Conservation (phyloP, 2,888 invertebrate genomes). For the Cyaniris semiargus region DNA sequence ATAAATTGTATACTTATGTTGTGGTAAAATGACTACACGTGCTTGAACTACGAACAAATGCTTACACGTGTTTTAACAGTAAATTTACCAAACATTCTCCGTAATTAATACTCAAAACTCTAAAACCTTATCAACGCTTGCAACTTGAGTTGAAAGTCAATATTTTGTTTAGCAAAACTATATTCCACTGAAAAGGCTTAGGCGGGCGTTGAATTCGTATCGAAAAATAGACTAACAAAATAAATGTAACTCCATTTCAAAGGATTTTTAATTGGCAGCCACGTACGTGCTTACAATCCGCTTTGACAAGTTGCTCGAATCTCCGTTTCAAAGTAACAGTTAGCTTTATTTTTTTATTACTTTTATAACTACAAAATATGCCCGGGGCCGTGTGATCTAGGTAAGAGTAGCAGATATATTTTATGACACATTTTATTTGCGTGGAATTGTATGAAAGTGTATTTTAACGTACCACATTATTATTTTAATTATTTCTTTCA, state of each 20-base stretch:
- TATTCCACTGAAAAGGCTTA: background rate
- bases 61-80: background rate
- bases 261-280: constrained; percentile 24
- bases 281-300: background rate
- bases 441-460: no score
- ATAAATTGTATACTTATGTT: background rate
- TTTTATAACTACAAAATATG: background rate
- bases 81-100: background rate
- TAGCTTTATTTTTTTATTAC: background rate
- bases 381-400: background rate
- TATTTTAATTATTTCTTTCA: no score
- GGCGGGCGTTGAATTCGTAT: background rate
- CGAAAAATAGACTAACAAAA: constrained; percentile 8
- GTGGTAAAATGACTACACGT: background rate
- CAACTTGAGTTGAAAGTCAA: background rate
- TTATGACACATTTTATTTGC: no score
- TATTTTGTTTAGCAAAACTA: background rate
- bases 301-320: constrained; percentile 8
- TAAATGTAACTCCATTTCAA: constrained; percentile 17
- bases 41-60: no score
- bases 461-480: no score
- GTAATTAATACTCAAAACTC: background rate
- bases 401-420: no score
- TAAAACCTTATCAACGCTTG: background rate
- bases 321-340: background rate